These are phyloP conservation scores for Scleropages formosus DNA, from an alignment of 2,797 vertebrate species.

Conservation along the genomic window DNA sequence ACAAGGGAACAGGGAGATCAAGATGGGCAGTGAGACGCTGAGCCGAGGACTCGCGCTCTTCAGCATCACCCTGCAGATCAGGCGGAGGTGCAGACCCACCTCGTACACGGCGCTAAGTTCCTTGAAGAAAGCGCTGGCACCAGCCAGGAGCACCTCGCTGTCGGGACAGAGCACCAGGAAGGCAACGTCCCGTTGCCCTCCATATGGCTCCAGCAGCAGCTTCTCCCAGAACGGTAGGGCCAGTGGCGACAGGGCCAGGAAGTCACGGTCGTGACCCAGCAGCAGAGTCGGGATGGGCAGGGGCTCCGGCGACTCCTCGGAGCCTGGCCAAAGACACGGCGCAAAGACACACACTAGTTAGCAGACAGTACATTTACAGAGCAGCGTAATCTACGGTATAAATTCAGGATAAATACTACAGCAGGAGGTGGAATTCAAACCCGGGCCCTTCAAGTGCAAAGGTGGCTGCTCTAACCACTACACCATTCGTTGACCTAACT, in stretches of 20 bases:
- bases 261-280: conserved; percentile 90
- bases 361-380: no score
- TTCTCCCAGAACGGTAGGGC: conserved; percentile 97
- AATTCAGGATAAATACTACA: no score
- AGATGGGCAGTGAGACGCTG: conserved; percentile 7
- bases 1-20: conserved; percentile 28
- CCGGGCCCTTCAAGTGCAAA: no score
- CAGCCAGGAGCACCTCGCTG: conserved; percentile 84
- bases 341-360: no score
- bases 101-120: conserved; percentile 96
- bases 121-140: conserved; percentile 90
- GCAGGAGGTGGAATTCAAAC: no score
- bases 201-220: conserved; percentile 89
- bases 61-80: not conserved
- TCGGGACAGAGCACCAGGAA: conserved; percentile 95
- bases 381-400: no score
- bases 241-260: conserved; percentile 90
- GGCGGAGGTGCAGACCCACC: conserved; percentile 60
- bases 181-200: conserved; percentile 88
- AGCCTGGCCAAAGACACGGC: conserved; percentile 72
- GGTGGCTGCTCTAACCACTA: no score
- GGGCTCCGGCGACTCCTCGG: conserved; percentile 95
- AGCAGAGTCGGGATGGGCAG: conserved; percentile 88
- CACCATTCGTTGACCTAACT: no score
- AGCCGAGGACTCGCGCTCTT: not conserved